Evolutionary conservation across 2,113 vertebrate species (phyloP), one percentile per base, ranked within the genome.

Genomic region (Ctenomys sociabilis): DNA sequence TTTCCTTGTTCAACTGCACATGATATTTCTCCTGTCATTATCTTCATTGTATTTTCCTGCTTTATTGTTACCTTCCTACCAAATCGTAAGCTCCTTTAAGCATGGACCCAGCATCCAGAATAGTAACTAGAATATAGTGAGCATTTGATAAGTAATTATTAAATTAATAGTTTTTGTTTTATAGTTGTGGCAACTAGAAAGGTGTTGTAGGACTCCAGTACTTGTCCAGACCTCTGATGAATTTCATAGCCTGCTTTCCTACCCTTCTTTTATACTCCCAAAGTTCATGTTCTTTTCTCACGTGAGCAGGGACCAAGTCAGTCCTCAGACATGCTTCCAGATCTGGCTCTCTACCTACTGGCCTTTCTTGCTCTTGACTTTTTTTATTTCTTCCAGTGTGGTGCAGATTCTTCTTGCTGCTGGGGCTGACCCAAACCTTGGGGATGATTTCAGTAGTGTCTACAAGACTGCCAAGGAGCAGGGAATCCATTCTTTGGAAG

Each of bases 401-500:
- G 98, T 99, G 86, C 99, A 99, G 97, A 97, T 98, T 77, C 98
- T 99, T 70, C 98, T 99, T 0, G 98, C 99, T 19, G 99, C 99
- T 0, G 99, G 99, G 0, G 99, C 99, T 0, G 99, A 99, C 91
- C 99, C 99, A 26, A 99, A 99, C 96, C 98, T 99, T 0, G 99
- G 99, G 0, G 99, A 99, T 8, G 97, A 99, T 81, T 99, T 99
- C 98, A 99, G 98, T 98, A 99, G 98, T 22, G 99, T 99, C 80
- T 99, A 99, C 21, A 99, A 99, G 97, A 99, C 98, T 0, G 99
- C 99, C 32, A 99, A 99, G 96, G 99, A 99, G 85, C 99, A 99
- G 94, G 99, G 99, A 64, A 98, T 99, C 92, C 99, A 99, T 97
- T 99, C 99, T 8, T 97, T 99, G 88, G 99, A 99, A 99, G 99